Evolutionary conservation across 2,888 invertebrate species (phyloP), one percentile per base, ranked within the genome.

Genomic region (Ptychoptera contaminata): DNA sequence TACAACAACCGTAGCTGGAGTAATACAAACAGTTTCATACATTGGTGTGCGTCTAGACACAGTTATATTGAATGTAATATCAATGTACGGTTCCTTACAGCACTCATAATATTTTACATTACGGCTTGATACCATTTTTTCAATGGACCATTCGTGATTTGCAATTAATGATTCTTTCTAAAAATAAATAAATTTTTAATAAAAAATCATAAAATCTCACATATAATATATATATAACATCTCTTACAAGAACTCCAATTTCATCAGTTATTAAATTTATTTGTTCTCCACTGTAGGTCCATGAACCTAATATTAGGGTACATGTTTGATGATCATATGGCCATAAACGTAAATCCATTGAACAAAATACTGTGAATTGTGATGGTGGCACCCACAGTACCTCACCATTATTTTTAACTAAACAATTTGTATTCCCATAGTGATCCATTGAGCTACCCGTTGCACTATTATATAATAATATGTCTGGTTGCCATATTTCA

Each of bases 401-500:
- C 6, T 56, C 58, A 0, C 79, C 79, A 43, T 67, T 61, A 6
- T 60, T 53, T 35, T 60, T 58, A 2, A 72, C 69, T 3, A 73
- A 50, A 42, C 71, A 69, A 50, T 72, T 68, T 0, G 73, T 71
- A 54, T 72, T 73, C 2, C 73, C 74, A 52, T 71, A 75, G 52
- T 73, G 71, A 51, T 74, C 76, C 35, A 75, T 69, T 9, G 71
- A 69, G 37, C 69, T 71, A 34, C 73, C 72, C 8, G 71, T 69
- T 2, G 77, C 77, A 49, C 79, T 77, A 63, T 84, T 85, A 52
- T 79, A 76, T 11, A 83, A 68, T 49, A 73, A 71, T 47, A 85
- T 67, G 61, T 83, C 85, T 4, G 85, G 87, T 60, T 74, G 74
- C 83, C 87, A 88, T 52, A 86, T 69, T 57, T 83, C 81, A 59